These are phyloP conservation scores for Eupithecia centaureata DNA, from an alignment of 2,888 invertebrate species.

Conservation along the genomic window DNA sequence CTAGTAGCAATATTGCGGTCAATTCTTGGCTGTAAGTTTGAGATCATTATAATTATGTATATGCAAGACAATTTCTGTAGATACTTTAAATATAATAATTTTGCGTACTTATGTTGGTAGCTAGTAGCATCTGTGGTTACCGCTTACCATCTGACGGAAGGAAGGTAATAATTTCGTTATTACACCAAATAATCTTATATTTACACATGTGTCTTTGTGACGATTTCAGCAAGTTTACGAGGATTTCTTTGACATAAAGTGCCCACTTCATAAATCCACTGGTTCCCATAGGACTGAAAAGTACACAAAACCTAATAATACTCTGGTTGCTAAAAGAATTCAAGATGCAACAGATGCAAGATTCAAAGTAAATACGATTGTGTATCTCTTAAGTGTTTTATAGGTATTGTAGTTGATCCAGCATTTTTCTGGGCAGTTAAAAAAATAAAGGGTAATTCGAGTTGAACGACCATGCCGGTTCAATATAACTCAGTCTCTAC, in stretches of 20 bases:
- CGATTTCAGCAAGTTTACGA: background rate
- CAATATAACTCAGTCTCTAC: conserved; percentile 75
- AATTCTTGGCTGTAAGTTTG: too few species aligned
- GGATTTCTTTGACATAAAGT: background rate
- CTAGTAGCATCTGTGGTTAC: conserved; percentile 25
- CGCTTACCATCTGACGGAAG: conserved; percentile 27
- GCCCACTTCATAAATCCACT: background rate
- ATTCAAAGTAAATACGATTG: background rate
- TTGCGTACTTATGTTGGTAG: background rate
- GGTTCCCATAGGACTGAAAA: background rate
- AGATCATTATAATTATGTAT: too few species aligned
- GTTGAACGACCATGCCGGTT: conserved; percentile 75
- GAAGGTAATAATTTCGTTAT: conserved; percentile 24
- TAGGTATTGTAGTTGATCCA: conserved; percentile 49
- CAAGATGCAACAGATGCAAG: background rate
- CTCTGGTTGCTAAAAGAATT: too few species aligned
- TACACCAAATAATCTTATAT: background rate
- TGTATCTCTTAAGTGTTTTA: background rate
- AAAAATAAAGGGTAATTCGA: conserved; percentile 76
- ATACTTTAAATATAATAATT: background rate
- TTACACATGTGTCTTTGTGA: background rate
- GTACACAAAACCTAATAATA: too few species aligned
- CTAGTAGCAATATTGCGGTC: too few species aligned
- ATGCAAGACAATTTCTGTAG: background rate
- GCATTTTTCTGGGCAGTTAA: conserved; percentile 62